These are phyloP conservation scores for Pseudocheirus occidentalis DNA, from an alignment of 2,797 vertebrate genomes.

Conservation along the genomic window DNA sequence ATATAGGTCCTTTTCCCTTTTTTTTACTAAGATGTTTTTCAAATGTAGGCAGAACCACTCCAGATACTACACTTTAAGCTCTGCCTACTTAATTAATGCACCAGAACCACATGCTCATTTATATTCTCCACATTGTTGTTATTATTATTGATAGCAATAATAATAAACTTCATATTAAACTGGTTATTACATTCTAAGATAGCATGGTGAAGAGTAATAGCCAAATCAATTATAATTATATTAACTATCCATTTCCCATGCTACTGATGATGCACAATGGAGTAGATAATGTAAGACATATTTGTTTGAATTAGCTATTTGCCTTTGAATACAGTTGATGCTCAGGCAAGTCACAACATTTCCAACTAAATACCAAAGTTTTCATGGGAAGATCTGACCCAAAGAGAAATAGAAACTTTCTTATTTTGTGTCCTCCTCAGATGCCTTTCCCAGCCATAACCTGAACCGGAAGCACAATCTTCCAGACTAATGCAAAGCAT, in stretches of 20 bases:
- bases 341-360: neutral
- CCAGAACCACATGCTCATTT: neutral
- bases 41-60: neutral
- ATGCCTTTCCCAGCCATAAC: neutral
- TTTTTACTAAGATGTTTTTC: neutral
- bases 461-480: neutral
- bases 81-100: neutral
- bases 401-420: neutral
- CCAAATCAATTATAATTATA: neutral
- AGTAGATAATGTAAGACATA: neutral
- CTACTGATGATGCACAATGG: neutral
- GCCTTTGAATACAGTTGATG: neutral
- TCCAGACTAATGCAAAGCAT: neutral
- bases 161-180: neutral
- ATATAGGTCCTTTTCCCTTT: neutral
- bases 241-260: neutral
- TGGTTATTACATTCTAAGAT: neutral
- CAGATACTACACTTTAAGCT: neutral
- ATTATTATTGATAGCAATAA: neutral
- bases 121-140: neutral
- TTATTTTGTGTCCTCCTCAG: neutral
- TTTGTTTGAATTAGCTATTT: neutral
- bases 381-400: neutral
- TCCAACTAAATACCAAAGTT: neutral
- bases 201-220: neutral